phyloP scores from a whole-genome alignment of 2,113 vertebrate genomes.

The Phylloscopus trochiloides region DNA sequence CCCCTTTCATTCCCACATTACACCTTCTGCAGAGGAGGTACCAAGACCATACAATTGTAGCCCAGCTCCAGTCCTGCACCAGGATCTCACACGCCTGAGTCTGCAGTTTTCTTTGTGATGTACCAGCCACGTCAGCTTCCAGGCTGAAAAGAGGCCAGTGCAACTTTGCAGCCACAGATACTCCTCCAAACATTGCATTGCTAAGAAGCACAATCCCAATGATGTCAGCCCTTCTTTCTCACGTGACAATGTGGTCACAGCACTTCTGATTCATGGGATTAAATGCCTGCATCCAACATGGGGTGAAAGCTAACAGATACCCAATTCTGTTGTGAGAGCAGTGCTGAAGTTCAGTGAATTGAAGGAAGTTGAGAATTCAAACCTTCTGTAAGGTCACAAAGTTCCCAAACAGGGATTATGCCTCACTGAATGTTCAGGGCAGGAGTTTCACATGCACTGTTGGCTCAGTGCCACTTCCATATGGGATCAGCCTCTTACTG shows the following conservation, averaged over 20 bases:
- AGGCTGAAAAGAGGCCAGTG: not conserved
- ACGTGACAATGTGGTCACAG: fast-evolving
- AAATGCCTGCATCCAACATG: not conserved
- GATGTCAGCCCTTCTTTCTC: not conserved
- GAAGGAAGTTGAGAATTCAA: not conserved
- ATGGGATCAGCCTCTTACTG: not conserved
- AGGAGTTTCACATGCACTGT: not conserved
- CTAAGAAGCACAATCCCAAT: not conserved
- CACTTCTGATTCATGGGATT: not conserved
- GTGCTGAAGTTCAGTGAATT: not conserved
- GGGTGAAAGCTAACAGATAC: not conserved
- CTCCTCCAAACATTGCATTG: not conserved
- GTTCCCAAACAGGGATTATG: not conserved
- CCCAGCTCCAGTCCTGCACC: not conserved
- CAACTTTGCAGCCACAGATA: not conserved
- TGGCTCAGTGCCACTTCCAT: not conserved
- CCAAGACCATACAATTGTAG: fast-evolving
- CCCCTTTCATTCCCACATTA: not conserved
- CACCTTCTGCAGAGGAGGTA: not conserved
- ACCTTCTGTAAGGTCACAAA: not conserved
- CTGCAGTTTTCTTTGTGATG: not conserved
- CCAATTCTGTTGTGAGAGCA: not conserved
- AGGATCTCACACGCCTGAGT: not conserved
- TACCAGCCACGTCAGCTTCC: not conserved
- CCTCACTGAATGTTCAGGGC: not conserved